These are phyloP conservation scores for Cyclophora albipunctata DNA, from an alignment of 2,888 invertebrate genomes.

Conservation along the genomic window DNA sequence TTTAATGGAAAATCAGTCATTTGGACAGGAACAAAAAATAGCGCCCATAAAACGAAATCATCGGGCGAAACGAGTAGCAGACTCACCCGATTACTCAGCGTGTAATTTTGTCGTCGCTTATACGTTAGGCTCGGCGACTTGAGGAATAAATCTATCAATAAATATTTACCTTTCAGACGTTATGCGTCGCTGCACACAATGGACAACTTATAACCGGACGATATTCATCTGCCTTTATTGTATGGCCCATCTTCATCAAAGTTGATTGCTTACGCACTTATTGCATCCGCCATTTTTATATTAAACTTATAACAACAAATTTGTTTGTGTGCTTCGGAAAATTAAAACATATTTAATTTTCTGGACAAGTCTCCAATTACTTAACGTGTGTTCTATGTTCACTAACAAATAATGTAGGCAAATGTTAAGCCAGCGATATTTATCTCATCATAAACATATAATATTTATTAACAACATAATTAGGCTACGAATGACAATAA, in stretches of 20 bases:
- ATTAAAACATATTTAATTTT: too few relatives aligned
- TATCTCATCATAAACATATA: too few relatives aligned
- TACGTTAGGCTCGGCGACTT: slow-evolving; percentile 34
- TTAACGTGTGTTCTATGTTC: too few relatives aligned
- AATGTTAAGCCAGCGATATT: too few relatives aligned
- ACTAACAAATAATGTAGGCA: too few relatives aligned
- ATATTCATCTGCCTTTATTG: slow-evolving; percentile 38
- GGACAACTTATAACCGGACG: slow-evolving; percentile 47
- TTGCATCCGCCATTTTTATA: slow-evolving; percentile 20
- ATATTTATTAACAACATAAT: too few relatives aligned
- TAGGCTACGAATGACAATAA: too few relatives aligned
- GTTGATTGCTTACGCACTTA: slow-evolving; percentile 15
- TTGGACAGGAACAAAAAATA: slow-evolving; percentile 45
- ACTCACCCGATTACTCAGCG: slow-evolving; percentile 65
- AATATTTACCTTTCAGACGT: slow-evolving; percentile 63
- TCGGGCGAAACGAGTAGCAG: slow-evolving; percentile 49
- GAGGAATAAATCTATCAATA: slow-evolving; percentile 62
- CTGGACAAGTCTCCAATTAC: too few relatives aligned
- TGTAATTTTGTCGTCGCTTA: slow-evolving; percentile 57
- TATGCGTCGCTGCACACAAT: slow-evolving; percentile 59
- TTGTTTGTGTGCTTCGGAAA: too few relatives aligned
- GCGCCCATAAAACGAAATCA: slow-evolving; percentile 52
- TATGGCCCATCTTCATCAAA: slow-evolving; percentile 22
- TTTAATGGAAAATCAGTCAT: slow-evolving; percentile 40
- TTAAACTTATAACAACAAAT: background rate